These are phyloP conservation scores for Rugalucina vietnamica DNA, from an alignment of 2,888 invertebrate genomes.

Conservation along the genomic window DNA sequence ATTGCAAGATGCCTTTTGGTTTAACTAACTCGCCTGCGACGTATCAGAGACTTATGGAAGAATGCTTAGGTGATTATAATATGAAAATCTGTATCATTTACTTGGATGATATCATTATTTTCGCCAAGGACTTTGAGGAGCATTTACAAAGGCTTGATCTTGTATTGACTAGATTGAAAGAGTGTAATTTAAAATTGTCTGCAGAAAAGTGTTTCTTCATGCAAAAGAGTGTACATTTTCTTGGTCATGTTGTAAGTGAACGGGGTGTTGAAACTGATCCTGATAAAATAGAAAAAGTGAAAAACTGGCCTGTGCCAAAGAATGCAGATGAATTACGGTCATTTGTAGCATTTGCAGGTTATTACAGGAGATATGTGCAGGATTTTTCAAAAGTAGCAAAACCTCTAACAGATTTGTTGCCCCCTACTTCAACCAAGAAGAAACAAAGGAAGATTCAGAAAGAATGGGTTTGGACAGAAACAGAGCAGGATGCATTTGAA, in stretches of 20 bases:
- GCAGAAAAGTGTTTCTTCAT: conserved; percentile 54
- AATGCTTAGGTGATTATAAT: conserved; percentile 39
- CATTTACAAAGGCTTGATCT: conserved; percentile 43
- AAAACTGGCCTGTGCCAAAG: conserved; percentile 51
- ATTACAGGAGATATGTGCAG: conserved; percentile 36
- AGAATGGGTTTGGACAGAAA: conserved; percentile 35
- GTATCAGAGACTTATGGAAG: conserved; percentile 56
- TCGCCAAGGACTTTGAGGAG: conserved; percentile 40
- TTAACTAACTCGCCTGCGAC: conserved; percentile 54
- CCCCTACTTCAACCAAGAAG: conserved; percentile 20
- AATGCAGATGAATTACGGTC: conserved; percentile 39
- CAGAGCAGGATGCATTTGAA: conserved; percentile 19
- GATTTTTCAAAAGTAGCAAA: conserved; percentile 57
- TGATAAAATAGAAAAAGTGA: conserved; percentile 45
- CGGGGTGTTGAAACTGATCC: conserved; percentile 57
- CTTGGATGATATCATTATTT: conserved; percentile 64
- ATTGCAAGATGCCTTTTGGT: no score
- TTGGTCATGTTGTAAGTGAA: conserved; percentile 49
- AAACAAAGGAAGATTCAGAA: not conserved
- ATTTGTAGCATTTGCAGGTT: conserved; percentile 56
- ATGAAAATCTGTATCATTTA: conserved; percentile 51
- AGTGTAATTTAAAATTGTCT: conserved; percentile 48
- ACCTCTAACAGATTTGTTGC: conserved; percentile 48
- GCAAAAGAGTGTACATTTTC: conserved; percentile 30
- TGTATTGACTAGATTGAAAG: conserved; percentile 38